Conservation (phyloP, 2,797 vertebrate species). For the Anguilla pacifica region DNA sequence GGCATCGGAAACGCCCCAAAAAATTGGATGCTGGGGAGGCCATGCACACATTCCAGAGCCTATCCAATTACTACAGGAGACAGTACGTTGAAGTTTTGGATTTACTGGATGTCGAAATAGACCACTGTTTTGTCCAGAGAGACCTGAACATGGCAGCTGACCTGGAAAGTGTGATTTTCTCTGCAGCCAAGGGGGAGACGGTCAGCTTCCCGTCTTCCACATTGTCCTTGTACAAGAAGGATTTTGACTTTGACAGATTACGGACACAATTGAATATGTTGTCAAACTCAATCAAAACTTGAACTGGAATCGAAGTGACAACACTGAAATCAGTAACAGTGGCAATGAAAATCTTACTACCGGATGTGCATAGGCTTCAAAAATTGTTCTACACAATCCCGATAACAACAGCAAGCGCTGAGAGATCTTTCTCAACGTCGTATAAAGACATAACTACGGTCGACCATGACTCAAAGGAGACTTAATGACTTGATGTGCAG, state of each 20-base stretch:
- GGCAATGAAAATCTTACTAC: background rate
- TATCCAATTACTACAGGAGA: background rate
- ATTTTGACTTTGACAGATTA: slow-evolving; percentile 4
- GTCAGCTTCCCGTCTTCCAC: background rate
- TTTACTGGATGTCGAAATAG: slow-evolving; percentile 3
- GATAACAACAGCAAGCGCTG: background rate
- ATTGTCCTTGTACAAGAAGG: background rate
- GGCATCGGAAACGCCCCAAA: background rate
- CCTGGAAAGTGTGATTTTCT: background rate
- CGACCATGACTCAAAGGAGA: no score
- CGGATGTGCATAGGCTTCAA: background rate
- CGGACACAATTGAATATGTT: background rate
- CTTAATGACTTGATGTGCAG: no score
- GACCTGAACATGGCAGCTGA: background rate
- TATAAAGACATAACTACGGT: no score
- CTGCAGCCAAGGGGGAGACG: background rate
- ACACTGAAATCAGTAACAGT: background rate
- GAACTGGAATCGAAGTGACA: background rate
- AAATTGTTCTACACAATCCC: slow-evolving; percentile 2
- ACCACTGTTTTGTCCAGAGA: background rate
- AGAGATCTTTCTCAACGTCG: no score
- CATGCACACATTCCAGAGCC: background rate
- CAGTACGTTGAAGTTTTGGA: slow-evolving; percentile 5
- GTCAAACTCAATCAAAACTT: background rate
- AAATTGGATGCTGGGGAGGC: background rate